Evolutionary conservation across 2,113 vertebrate species (phyloP).

Genomic region (Scartelaos histophorus): DNA sequence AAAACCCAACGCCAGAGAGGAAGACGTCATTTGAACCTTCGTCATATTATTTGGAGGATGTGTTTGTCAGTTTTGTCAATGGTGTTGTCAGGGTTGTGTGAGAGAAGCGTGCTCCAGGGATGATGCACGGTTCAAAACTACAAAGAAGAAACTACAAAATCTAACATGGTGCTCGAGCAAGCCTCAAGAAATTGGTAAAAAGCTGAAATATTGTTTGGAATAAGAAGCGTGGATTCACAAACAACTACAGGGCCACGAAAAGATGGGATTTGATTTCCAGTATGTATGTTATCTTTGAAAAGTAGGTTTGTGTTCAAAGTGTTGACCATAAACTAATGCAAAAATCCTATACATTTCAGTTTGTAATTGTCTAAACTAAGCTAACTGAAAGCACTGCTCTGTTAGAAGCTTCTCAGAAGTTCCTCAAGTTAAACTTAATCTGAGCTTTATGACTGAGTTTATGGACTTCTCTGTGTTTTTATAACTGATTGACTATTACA

Average conservation of each 20-base stretch:
- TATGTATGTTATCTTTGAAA: too few species aligned
- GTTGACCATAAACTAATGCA: too few species aligned
- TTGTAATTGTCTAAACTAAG: too few species aligned
- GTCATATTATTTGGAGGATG: neutral
- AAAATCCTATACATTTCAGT: too few species aligned
- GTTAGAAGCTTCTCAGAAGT: too few species aligned
- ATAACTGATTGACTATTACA: too few species aligned
- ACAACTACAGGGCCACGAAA: neutral
- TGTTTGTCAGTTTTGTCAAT: constrained; percentile 3
- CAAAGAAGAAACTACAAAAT: neutral
- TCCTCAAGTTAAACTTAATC: too few species aligned
- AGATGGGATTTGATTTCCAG: too few species aligned
- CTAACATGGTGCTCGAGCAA: neutral
- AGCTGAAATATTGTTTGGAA: neutral
- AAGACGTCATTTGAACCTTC: neutral
- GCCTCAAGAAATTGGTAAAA: neutral
- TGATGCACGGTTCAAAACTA: neutral
- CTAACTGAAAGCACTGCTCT: too few species aligned
- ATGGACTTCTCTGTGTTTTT: too few species aligned
- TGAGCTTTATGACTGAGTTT: too few species aligned
- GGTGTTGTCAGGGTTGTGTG: neutral
- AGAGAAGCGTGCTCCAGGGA: neutral
- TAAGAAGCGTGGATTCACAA: neutral
- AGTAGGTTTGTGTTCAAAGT: too few species aligned
- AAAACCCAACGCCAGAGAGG: neutral